Evolutionary conservation across 2,888 invertebrate genomes (phyloP), one percentile per base, ranked within the genome.

Genomic region (Sipha maydis): DNA sequence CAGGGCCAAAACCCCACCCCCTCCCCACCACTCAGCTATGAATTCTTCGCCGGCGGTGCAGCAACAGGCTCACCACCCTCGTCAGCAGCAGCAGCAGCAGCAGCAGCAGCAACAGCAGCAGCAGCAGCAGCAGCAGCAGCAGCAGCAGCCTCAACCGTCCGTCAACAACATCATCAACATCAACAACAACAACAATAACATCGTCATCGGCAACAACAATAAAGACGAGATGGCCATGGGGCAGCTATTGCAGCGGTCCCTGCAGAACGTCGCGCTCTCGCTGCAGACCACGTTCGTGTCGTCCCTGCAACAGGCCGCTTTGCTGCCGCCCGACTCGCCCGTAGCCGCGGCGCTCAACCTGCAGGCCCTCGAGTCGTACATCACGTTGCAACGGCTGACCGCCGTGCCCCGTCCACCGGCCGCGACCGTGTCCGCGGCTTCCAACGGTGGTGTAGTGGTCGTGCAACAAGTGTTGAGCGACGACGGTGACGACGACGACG

Each of bases 281-380:
- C 93, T 97, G 84, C 97, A 97, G 92, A 96, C 96, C 91, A 96
- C 96, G 17, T 95, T 97, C 94, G 95, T 97, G 92, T 96, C 95
- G 91, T 96, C 96, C 19, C 92, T 97, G 90, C 96, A 96, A 92
- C 96, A 96, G 91, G 97, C 96, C 1, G 96, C 96, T 0, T 93
- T 97, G 41, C 92, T 97, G 91, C 96, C 96, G 14, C 95, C 95
- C 0, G 96, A 96, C 91, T 96, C 96, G 3, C 96, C 96, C 8
- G 96, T 96, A 17, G 96, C 96, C 69, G 96, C 96, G 69, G 97
- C 97, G 0, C 93, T 97, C 34, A 96, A 96, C 92, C 93, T 97
- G 67, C 97, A 97, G 92, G 97, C 97, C 54, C 92, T 97, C 90
- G 97, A 97, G 93, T 96, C 96, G 77, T 97, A 97, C 93, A 93